Percentiles rank a stretch among this genome's conserved stretches.
These are phyloP conservation scores for Batillaria attramentaria DNA, from an alignment of 1,140 invertebrate species.

Conservation along the genomic window DNA sequence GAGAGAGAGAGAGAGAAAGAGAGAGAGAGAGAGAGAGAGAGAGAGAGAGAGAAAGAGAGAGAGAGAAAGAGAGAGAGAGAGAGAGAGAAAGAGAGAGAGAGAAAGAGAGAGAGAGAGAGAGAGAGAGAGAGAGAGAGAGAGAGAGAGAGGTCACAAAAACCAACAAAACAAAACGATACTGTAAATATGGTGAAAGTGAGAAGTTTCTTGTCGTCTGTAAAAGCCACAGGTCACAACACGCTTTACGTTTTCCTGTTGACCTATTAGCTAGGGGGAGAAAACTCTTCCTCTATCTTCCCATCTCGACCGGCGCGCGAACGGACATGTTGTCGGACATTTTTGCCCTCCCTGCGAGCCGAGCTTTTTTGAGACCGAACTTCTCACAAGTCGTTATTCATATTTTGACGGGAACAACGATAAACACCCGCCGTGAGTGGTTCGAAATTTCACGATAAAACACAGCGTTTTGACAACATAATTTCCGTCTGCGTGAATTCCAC, in stretches of 20 bases:
- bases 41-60: slow-evolving; percentile 24
- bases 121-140: slow-evolving; percentile 42
- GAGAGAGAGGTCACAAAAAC: slow-evolving; percentile 19
- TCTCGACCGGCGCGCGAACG: too few relatives aligned
- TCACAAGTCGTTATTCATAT: neutral
- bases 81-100: slow-evolving; percentile 39
- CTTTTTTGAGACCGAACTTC: neutral
- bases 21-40: neutral
- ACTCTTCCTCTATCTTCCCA: neutral
- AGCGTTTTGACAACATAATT: neutral
- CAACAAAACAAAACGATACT: neutral
- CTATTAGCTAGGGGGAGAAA: neutral
- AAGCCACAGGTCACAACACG: neutral
- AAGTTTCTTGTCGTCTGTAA: neutral
- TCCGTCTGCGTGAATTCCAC: neutral
- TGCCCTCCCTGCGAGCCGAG: too few relatives aligned
- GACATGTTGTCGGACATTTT: too few relatives aligned
- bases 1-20: neutral
- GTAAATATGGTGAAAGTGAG: neutral
- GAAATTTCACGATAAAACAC: neutral
- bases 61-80: slow-evolving; percentile 40
- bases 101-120: slow-evolving; percentile 40
- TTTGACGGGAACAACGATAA: neutral
- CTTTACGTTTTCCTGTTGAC: neutral
- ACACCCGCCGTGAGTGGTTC: neutral